A percentile compares a stretch with the other conserved stretches of the same genome.
Evolutionary conservation across 2,797 vertebrate genomes (phyloP).

Genomic region (Rhinogobio ventralis): DNA sequence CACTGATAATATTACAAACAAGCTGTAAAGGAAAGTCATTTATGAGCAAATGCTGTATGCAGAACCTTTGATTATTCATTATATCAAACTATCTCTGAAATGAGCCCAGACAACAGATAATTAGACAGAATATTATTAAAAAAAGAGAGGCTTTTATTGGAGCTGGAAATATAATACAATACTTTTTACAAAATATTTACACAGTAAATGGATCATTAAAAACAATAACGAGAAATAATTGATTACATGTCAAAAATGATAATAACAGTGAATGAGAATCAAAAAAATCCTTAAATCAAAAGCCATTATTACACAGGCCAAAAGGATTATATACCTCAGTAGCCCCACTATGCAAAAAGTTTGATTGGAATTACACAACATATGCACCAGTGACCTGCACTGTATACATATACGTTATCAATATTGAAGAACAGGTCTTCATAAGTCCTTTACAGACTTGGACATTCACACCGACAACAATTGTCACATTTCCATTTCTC

Average conservation of each 20-base stretch:
- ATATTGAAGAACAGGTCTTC: slow-evolving; percentile 11
- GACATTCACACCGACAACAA: background rate
- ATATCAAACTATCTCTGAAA: background rate
- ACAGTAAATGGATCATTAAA: slow-evolving; percentile 43
- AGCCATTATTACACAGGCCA: slow-evolving; percentile 21
- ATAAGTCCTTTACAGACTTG: background rate
- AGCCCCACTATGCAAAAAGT: slow-evolving; percentile 15
- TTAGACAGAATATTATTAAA: slow-evolving; percentile 58
- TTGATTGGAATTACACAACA: background rate
- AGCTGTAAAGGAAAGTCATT: background rate
- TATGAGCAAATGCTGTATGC: background rate
- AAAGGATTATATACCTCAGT: slow-evolving; percentile 36
- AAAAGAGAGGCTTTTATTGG: slow-evolving; percentile 55
- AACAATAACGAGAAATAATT: slow-evolving; percentile 18
- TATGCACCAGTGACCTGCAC: slow-evolving; percentile 61
- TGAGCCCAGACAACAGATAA: background rate
- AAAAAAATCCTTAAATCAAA: background rate
- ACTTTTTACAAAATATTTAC: slow-evolving; percentile 64
- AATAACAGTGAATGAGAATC: slow-evolving; percentile 37
- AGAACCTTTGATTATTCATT: background rate
- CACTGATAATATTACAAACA: background rate
- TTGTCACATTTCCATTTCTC: background rate
- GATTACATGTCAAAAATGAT: slow-evolving; percentile 51
- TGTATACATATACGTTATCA: slow-evolving; percentile 44
- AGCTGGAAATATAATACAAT: slow-evolving; percentile 58